Conservation (phyloP, 2,888 invertebrate genomes). For the Ectemnius continuus region DNA sequence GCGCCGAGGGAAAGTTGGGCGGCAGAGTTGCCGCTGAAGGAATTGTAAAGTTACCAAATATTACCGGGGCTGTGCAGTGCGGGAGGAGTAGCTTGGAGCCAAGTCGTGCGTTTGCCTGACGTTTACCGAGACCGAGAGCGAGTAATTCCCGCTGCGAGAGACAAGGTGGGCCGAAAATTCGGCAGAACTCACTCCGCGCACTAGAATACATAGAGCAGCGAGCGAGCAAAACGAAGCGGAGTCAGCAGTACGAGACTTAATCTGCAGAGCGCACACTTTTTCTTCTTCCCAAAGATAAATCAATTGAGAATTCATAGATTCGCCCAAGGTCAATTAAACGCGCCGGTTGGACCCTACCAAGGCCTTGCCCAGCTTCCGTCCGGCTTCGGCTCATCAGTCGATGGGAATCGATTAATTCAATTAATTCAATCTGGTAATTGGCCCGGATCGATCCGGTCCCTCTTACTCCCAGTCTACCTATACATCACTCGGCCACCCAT, state of each 20-base stretch:
- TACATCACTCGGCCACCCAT: constrained; percentile 32
- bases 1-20: constrained; percentile 16
- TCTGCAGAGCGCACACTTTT: too few species aligned
- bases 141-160: background rate
- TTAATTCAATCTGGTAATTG: constrained; percentile 64
- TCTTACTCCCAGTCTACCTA: constrained; percentile 29
- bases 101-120: constrained; percentile 6
- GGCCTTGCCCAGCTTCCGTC: constrained; percentile 43
- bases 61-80: constrained; percentile 14
- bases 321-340: constrained; percentile 23
- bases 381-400: constrained; percentile 42
- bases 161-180: too few species aligned
- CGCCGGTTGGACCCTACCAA: constrained; percentile 34
- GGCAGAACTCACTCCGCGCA: too few species aligned
- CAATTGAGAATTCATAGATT: background rate
- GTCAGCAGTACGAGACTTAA: too few species aligned
- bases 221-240: too few species aligned
- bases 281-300: too few species aligned
- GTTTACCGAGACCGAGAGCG: background rate
- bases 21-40: constrained; percentile 23
- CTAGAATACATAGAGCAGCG: too few species aligned
- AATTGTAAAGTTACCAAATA: constrained; percentile 33
- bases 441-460: constrained; percentile 54
- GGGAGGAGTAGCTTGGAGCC: background rate
- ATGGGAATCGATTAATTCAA: constrained; percentile 60